Conservation (phyloP, 2,113 vertebrate genomes). For the Brienomyrus brachyistius region DNA sequence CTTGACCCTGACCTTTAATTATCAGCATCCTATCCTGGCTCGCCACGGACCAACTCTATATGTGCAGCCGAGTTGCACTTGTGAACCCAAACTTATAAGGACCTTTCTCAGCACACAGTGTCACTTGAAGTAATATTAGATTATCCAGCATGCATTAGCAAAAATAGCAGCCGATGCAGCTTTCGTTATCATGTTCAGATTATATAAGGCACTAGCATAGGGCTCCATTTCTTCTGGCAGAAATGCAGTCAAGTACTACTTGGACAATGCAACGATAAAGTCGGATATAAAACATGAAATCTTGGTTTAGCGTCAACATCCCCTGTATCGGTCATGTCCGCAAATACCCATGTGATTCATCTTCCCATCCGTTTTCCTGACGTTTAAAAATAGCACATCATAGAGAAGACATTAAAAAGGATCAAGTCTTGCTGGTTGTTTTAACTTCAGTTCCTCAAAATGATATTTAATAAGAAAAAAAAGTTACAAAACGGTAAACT, state of each 20-base stretch:
- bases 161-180: conserved; percentile 39
- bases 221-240: conserved; percentile 16
- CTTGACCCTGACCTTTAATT: conserved; percentile 51
- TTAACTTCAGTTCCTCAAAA: not conserved
- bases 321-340: conserved; percentile 42
- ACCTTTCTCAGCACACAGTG: conserved; percentile 17
- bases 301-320: conserved; percentile 29
- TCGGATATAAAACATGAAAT: conserved; percentile 30
- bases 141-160: conserved; percentile 26
- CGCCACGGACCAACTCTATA: not conserved
- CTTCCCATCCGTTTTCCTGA: conserved; percentile 57
- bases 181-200: conserved; percentile 37
- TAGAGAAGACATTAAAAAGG: not conserved
- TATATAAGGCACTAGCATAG: conserved; percentile 30
- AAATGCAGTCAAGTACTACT: conserved; percentile 24
- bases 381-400: conserved; percentile 62
- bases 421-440: not conserved
- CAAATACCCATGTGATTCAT: conserved; percentile 59
- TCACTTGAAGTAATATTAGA: conserved; percentile 31
- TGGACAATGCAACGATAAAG: conserved; percentile 19
- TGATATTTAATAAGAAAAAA: not conserved
- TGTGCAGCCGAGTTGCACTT: not conserved
- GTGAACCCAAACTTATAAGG: conserved; percentile 13
- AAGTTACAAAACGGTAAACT: not conserved
- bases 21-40: conserved; percentile 9